Percentiles rank a stretch among this genome's conserved stretches.
phyloP scores from a whole-genome alignment of 2,113 vertebrate species.

The Sorex fumeus region DNA sequence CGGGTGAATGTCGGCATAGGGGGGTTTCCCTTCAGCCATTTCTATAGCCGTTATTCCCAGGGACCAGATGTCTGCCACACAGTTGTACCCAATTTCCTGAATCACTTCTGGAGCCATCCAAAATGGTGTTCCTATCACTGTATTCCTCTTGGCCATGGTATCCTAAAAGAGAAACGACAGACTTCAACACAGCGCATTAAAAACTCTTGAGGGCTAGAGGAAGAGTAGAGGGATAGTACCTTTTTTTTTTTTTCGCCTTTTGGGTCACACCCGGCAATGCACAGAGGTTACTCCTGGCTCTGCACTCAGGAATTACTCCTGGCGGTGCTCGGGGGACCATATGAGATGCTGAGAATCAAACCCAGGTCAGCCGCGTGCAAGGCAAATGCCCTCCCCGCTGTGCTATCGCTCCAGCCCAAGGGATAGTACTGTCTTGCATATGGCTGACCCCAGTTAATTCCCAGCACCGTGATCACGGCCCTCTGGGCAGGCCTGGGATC shows the following conservation, averaged over 20 bases:
- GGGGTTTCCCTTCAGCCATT: constrained; percentile 98
- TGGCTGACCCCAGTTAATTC: background rate
- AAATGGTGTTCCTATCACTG: constrained; percentile 97
- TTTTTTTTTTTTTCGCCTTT: too few species aligned
- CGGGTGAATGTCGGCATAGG: constrained; percentile 97
- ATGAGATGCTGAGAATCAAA: too few species aligned
- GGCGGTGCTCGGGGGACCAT: too few species aligned
- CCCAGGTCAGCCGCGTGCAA: too few species aligned
- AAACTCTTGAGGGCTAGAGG: background rate
- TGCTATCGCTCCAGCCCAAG: too few species aligned
- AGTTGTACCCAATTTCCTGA: constrained; percentile 98
- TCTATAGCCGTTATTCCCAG: constrained; percentile 97
- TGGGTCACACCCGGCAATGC: too few species aligned
- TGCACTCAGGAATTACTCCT: too few species aligned
- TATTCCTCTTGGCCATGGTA: constrained; percentile 98
- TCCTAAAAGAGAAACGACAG: constrained; percentile 88
- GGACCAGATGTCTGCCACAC: constrained; percentile 98
- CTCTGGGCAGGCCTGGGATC: too few species aligned
- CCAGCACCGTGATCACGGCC: background rate
- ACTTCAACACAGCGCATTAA: background rate
- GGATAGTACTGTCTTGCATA: too few species aligned
- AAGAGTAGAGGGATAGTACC: background rate
- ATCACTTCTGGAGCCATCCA: constrained; percentile 99
- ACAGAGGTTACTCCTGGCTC: too few species aligned
- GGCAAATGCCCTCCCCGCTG: too few species aligned